Conservation (phyloP, 2,797 vertebrate species). For the Aratinga solstitialis region DNA sequence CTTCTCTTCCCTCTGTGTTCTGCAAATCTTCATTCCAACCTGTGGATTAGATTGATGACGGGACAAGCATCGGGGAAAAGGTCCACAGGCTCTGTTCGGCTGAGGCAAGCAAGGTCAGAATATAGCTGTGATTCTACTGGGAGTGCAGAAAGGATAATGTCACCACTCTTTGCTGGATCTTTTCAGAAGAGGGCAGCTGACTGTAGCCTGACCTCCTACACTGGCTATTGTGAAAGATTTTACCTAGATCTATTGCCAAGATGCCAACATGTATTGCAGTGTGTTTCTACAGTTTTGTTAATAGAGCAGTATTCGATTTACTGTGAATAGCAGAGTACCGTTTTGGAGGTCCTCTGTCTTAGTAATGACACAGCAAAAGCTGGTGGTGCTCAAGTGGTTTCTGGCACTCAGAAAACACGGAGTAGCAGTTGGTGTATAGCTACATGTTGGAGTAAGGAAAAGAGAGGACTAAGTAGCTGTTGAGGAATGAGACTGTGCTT, state of each 20-base stretch:
- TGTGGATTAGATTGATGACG: neutral
- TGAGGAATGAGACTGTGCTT: neutral
- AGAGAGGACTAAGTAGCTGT: neutral
- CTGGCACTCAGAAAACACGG: neutral
- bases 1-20: neutral
- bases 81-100: neutral
- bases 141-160: neutral
- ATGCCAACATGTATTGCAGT: neutral
- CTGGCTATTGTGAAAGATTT: neutral
- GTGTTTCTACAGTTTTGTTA: neutral
- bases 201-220: neutral
- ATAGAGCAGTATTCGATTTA: neutral
- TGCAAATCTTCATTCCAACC: neutral
- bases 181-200: neutral
- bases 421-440: neutral
- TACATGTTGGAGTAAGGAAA: neutral
- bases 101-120: neutral
- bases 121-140: fast-evolving
- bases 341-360: neutral
- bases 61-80: neutral
- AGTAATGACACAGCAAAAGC: neutral
- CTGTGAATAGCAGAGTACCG: neutral
- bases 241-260: neutral
- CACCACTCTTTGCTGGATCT: neutral
- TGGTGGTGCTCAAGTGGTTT: neutral